A percentile compares a stretch with the other conserved stretches of the same genome.
Conservation (phyloP, 2,113 vertebrate genomes). For the Furnarius figulus region DNA sequence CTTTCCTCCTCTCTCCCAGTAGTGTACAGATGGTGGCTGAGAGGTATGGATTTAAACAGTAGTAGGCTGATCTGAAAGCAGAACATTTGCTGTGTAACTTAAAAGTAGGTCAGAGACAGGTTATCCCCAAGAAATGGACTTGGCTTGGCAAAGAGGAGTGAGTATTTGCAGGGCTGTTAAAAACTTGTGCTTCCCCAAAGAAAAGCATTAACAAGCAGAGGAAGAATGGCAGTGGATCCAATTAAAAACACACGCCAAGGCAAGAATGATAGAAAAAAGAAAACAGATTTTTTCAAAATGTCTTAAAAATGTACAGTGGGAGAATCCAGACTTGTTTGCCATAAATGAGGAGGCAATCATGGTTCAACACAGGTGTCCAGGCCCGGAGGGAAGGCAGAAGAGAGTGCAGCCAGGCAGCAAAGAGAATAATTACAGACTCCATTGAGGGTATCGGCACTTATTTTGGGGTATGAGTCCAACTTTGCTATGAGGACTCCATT, state of each 20-base stretch:
- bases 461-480: conserved; percentile 33
- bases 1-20: neutral
- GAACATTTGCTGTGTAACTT: conserved; percentile 9
- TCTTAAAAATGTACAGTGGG: conserved; percentile 45
- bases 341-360: conserved; percentile 19
- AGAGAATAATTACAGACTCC: conserved; percentile 47
- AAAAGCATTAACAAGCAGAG: conserved; percentile 22
- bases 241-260: conserved; percentile 22
- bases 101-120: conserved; percentile 42
- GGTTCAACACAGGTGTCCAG: conserved; percentile 48
- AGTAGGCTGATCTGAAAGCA: conserved; percentile 24
- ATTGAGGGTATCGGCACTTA: conserved; percentile 36
- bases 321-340: conserved; percentile 49
- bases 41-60: neutral
- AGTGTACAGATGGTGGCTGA: neutral
- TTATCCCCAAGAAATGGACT: conserved; percentile 44
- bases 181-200: conserved; percentile 47
- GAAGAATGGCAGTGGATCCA: conserved; percentile 5
- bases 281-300: conserved; percentile 23
- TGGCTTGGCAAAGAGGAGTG: neutral
- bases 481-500: conserved; percentile 5
- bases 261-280: conserved; percentile 32
- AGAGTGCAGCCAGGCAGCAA: conserved; percentile 60
- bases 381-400: conserved; percentile 48
- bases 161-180: conserved; percentile 31